Evolutionary conservation across 1,140 invertebrate genomes (phyloP).

Genomic region (Glossosoma conforme): DNA sequence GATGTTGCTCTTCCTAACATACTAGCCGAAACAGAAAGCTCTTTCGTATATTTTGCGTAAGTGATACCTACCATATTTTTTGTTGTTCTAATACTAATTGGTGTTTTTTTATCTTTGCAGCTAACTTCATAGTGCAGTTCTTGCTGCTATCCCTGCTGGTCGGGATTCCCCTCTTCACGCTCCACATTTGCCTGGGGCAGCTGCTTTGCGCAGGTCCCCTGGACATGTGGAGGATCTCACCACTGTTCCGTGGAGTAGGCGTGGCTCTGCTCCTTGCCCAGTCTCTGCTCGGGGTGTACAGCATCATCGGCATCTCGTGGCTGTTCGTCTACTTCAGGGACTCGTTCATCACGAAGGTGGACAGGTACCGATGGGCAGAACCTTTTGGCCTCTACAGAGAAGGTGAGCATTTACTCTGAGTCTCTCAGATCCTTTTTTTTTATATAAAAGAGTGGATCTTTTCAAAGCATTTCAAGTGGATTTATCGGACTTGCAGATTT

Average conservation of each 20-base stretch:
- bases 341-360: slow-evolving; percentile 77
- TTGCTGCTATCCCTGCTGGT: slow-evolving; percentile 75
- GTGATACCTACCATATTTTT: too few relatives aligned
- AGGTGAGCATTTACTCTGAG: slow-evolving; percentile 42
- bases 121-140: slow-evolving; percentile 86
- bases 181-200: slow-evolving; percentile 81
- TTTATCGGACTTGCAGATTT: too few relatives aligned
- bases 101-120: slow-evolving; percentile 51
- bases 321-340: slow-evolving; percentile 85
- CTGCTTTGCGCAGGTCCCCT: slow-evolving; percentile 77
- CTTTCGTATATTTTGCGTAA: too few relatives aligned
- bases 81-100: background rate
- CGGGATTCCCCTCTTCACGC: slow-evolving; percentile 79
- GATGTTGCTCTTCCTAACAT: background rate
- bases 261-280: slow-evolving; percentile 75
- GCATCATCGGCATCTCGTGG: slow-evolving; percentile 82
- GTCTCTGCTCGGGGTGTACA: slow-evolving; percentile 79
- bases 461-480: too few relatives aligned
- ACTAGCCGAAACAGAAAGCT: background rate
- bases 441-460: background rate
- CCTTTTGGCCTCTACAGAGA: slow-evolving; percentile 61
- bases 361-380: slow-evolving; percentile 78
- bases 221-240: slow-evolving; percentile 91
- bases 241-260: slow-evolving; percentile 84
- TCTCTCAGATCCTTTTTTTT: background rate